Base-by-base conservation (phyloP, 2,797 vertebrate species). In the Sternotherus odoratus region DNA sequence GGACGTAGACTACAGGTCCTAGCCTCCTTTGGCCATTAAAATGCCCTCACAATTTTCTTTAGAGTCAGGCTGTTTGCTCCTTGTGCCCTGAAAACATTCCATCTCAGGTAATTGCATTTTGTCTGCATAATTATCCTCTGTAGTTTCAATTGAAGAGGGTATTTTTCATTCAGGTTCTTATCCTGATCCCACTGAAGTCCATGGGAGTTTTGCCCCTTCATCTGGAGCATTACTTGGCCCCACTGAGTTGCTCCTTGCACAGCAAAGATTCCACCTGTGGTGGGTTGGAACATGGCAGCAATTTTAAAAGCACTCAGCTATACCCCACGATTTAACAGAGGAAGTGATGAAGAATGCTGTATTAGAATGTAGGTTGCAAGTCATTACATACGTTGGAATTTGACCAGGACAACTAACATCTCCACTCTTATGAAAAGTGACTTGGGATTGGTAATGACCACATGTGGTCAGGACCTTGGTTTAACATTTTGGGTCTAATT, bases 121-220 rank as follows among this genome's bases (percentile, higher is more conserved):
- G 56, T 49, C 51, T 90, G 92, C 89, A 88, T 85, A 88, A 92
- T 91, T 90, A 89, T 48, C 43, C 85, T 87, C 77, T 87, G 36
- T 24, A 90, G 23, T 91, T 91, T 93, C 50, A 90, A 54, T 12
- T 95, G 95, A 85, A n/a, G 30, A n/a, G 91, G 50, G 39, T 53
- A 54, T 79, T 49, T 91, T 95, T 95, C 93, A 83, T 74, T 81
- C 54, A 89, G 87, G 91, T 88, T 91, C 79, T 72, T 81, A 19
- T 82, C 33, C 77, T 82, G 56, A 72, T 57, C 49, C 56, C 19
- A 72, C 5, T 57, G 83, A 90, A 91, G 69, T 43, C 56, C 56
- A 91, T 82, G 69, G 77, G 83, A 91, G 36, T 50, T 80, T 95
- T 90, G 84, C 39, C 60, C 89, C 83, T 83, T 91, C 54, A 56